These are phyloP conservation scores for Serrognathus titanus DNA, from an alignment of 2,888 invertebrate species.

Conservation along the genomic window DNA sequence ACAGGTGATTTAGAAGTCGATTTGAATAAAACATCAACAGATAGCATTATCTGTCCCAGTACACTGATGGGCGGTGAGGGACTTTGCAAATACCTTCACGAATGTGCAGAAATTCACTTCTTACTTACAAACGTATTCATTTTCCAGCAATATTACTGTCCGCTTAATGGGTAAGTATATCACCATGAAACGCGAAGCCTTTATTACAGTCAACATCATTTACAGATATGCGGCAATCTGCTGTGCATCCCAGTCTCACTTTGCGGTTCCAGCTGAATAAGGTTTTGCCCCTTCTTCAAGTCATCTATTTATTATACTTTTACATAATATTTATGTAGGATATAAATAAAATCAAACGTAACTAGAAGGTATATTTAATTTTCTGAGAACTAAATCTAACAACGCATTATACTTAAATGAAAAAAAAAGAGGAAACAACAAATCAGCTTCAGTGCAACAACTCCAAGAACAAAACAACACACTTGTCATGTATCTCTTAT, in stretches of 20 bases:
- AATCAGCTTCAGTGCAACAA: too few relatives aligned
- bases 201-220: background rate
- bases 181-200: background rate
- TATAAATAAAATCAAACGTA: too few relatives aligned
- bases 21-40: constrained; percentile 23
- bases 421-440: too few relatives aligned
- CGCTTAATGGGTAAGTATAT: constrained; percentile 10
- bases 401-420: too few relatives aligned
- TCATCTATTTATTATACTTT: too few relatives aligned
- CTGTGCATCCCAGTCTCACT: constrained; percentile 1
- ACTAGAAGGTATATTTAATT: too few relatives aligned
- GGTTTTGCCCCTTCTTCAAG: too few relatives aligned
- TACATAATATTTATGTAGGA: too few relatives aligned
- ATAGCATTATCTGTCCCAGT: constrained; percentile 19
- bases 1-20: constrained; percentile 23
- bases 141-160: constrained; percentile 16
- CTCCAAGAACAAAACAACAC: too few relatives aligned
- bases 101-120: constrained; percentile 14
- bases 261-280: too few relatives aligned
- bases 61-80: constrained; percentile 22
- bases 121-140: constrained; percentile 16
- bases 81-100: constrained; percentile 20
- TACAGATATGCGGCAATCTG: constrained; percentile 17
- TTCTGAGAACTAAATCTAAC: too few relatives aligned
- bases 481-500: too few relatives aligned